phyloP scores from a whole-genome alignment of 1,140 invertebrate genomes.

The Globodera ellingtonae region DNA sequence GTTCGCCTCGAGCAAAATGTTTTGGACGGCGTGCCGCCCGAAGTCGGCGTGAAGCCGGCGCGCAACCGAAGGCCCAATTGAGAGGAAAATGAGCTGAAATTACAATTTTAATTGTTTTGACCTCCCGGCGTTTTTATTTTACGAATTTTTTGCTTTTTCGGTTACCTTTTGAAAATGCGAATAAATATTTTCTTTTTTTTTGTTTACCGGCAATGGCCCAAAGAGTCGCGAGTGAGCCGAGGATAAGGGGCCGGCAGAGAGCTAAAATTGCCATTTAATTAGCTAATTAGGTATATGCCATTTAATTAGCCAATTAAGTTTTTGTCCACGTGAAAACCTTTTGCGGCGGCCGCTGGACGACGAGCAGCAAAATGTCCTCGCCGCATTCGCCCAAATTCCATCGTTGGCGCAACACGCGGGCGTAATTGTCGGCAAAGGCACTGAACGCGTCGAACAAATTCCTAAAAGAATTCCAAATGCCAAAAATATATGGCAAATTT shows the following conservation, averaged over 20 bases:
- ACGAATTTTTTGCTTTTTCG: too few relatives aligned
- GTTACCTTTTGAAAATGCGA: too few relatives aligned
- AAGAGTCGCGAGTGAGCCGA: not conserved
- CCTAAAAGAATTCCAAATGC: not conserved
- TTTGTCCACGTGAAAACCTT: not conserved
- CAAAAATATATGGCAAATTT: too few relatives aligned
- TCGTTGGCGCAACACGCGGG: slow-evolving; percentile 35
- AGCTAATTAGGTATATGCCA: too few relatives aligned
- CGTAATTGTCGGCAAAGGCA: slow-evolving; percentile 42
- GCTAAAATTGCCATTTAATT: not conserved
- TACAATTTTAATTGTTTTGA: not conserved
- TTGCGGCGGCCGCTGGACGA: slow-evolving; percentile 35
- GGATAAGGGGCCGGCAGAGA: not conserved
- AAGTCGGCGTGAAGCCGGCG: not conserved
- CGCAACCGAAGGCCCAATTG: not conserved
- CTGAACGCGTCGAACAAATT: not conserved
- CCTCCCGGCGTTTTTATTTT: too few relatives aligned
- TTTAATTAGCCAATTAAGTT: too few relatives aligned
- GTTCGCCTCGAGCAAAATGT: not conserved
- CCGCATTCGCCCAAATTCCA: slow-evolving; percentile 46
- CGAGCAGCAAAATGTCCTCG: slow-evolving; percentile 42
- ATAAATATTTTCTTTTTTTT: not conserved
- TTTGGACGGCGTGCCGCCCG: not conserved
- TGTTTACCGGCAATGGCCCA: slow-evolving; percentile 2
- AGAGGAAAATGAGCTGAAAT: not conserved